Evolutionary conservation across 1,140 invertebrate species (phyloP).

Genomic region (Chironomus striatipennis): DNA sequence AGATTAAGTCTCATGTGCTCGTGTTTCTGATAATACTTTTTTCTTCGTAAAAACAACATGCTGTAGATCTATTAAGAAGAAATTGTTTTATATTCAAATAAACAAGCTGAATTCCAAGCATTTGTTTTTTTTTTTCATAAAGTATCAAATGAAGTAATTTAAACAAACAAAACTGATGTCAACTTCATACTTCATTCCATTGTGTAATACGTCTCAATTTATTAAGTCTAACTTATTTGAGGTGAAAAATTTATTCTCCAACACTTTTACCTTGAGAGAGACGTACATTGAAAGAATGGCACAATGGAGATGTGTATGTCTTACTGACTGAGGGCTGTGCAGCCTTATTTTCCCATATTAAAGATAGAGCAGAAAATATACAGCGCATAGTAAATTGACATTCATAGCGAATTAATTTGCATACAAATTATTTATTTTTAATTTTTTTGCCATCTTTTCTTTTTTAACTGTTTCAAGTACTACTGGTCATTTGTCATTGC

Average conservation of each 20-base stretch:
- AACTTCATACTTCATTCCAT: neutral
- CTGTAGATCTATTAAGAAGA: too few species aligned
- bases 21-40: too few species aligned
- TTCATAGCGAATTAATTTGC: conserved; percentile 9
- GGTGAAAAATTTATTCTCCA: neutral
- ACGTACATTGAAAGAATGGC: neutral
- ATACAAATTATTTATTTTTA: conserved; percentile 10
- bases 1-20: too few species aligned
- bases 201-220: neutral
- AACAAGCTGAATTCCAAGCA: too few species aligned
- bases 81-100: too few species aligned
- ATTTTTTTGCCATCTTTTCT: neutral
- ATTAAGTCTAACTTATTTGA: neutral
- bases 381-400: neutral
- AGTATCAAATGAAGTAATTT: too few species aligned
- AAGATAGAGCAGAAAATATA: neutral
- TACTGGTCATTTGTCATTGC: conserved; percentile 1
- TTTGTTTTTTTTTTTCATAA: too few species aligned
- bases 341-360: neutral
- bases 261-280: conserved; percentile 2
- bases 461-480: conserved; percentile 18
- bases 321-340: too few species aligned
- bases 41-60: too few species aligned
- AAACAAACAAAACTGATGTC: too few species aligned
- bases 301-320: neutral